These are phyloP conservation scores for Donacobius atricapilla DNA, from an alignment of 2,113 vertebrate species.

Conservation along the genomic window DNA sequence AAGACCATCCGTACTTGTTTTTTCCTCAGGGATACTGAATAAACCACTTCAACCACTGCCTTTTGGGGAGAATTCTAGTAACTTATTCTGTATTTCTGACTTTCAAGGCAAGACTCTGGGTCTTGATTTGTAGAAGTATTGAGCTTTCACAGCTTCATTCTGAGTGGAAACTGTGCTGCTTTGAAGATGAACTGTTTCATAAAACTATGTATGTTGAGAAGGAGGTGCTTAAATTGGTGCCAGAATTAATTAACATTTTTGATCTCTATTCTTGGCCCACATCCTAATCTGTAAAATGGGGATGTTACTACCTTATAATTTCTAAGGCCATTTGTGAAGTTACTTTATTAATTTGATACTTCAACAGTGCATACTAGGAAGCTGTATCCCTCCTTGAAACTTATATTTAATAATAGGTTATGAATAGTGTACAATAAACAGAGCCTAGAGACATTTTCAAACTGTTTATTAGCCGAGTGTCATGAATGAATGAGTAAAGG, in stretches of 20 bases:
- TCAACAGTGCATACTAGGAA: not conserved
- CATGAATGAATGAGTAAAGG: conserved; percentile 4
- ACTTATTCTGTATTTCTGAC: not conserved
- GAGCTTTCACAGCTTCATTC: not conserved
- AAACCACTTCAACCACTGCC: not conserved
- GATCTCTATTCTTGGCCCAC: not conserved
- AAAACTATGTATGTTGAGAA: not conserved
- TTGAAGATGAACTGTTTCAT: not conserved
- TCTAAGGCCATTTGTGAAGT: not conserved
- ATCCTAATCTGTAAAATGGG: not conserved
- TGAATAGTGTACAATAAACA: not conserved
- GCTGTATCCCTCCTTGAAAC: not conserved
- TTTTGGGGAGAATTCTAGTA: not conserved
- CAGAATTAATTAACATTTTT: conserved; percentile 22
- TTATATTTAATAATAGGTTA: not conserved
- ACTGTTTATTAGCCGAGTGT: conserved; percentile 2
- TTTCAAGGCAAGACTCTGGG: not conserved
- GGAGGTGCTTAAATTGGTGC: not conserved
- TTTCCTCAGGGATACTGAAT: not conserved
- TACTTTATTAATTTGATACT: not conserved
- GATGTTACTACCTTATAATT: not conserved
- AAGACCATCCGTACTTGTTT: not conserved
- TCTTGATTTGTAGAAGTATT: not conserved
- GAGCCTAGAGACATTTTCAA: not conserved
- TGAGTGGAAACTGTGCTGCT: not conserved